phyloP scores from a whole-genome alignment of 2,797 vertebrate species.

The Columba guinea region DNA sequence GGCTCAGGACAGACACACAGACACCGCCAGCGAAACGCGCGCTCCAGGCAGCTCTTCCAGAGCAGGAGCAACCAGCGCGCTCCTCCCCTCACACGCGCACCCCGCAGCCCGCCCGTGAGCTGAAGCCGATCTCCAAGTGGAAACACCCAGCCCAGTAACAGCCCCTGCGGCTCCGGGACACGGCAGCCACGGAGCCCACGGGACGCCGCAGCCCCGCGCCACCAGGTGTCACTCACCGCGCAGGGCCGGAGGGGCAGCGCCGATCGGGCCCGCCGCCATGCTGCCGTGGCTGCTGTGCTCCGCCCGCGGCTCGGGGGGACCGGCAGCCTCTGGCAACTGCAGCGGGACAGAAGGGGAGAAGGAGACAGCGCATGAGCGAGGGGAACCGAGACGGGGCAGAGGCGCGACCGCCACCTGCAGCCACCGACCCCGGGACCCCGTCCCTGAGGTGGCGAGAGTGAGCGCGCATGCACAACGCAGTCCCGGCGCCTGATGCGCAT shows the following conservation, averaged over 20 bases:
- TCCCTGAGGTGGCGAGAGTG: fast-evolving
- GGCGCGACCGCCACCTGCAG: fast-evolving
- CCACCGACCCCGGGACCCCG: too few species aligned
- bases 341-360: background rate
- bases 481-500: fast-evolving
- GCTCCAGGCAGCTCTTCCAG: fast-evolving
- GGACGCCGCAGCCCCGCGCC: too few species aligned
- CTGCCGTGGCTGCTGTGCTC: background rate
- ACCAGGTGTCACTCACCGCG: constrained; percentile 20
- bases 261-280: background rate
- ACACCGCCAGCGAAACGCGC: too few species aligned
- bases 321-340: background rate
- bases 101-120: fast-evolving
- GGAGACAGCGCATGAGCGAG: background rate
- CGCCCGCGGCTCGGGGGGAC: background rate
- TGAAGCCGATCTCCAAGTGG: fast-evolving
- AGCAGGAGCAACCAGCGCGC: fast-evolving
- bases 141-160: fast-evolving
- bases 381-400: fast-evolving
- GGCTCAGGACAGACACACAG: fast-evolving
- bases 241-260: fast-evolving
- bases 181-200: fast-evolving
- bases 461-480: fast-evolving
- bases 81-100: fast-evolving
- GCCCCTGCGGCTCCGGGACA: background rate